Base-by-base conservation (phyloP, 1,140 invertebrate species). In the Hylaeus anthracinus region DNA sequence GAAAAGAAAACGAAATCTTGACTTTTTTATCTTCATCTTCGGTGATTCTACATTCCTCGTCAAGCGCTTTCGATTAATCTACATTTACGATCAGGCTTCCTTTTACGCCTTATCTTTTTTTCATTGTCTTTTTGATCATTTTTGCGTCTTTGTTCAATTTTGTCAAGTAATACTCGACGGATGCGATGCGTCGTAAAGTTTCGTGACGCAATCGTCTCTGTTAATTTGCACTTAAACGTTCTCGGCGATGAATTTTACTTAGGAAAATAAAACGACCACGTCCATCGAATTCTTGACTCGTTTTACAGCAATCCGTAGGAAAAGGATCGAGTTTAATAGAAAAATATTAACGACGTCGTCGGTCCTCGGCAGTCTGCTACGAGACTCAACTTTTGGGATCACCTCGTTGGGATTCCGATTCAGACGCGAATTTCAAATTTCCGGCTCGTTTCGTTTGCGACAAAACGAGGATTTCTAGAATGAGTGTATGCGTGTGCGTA, bases 261-360 rank as follows among this genome's bases (percentile, higher is more conserved):
- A 67, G 9, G 65, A 51, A 67, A 67, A 37, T 51, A 51, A 10
- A 15, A 51, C 65, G 45, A n/a, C 65, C 6, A 37, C 15, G 55
- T 15, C 14, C 55, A 15, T 58, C 55, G 55, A 58, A 15, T n/a
- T 5, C 4, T n/a, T n/a, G 14, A 15, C n/a, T 15, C n/a, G 14
- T 58, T 58, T 5, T 58, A 3, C 5, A n/a, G 55, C 55, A 15
- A 15, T 58, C 55, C 55, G 14, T n/a, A 58, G 41, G 63, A 15
- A 45, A 15, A 15, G 41, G 63, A 5, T 67, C 26, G 60, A 37
- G 37, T 8, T 10, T 12, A n/a, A 53, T 67, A 67, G 65, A 67
- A 67, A 67, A 67, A 67, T 67, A 67, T 67, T 48, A 67, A 67
- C 65, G 65, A n/a, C n/a, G 12, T 56, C 53, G 41, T 56, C 53